Base-by-base conservation (phyloP, 2,888 invertebrate species). In the Andrena bicolor region DNA sequence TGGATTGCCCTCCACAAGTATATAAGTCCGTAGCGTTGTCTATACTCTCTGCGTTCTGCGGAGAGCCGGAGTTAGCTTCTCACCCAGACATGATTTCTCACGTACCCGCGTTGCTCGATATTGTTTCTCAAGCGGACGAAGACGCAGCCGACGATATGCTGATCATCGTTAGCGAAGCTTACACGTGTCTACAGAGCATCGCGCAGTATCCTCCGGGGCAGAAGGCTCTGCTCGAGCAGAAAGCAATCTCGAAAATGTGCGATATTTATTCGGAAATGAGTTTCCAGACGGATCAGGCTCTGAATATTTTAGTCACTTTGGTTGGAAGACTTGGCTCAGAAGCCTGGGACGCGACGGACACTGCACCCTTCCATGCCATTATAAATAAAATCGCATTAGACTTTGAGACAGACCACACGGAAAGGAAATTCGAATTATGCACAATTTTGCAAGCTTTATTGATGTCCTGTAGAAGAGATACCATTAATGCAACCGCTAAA, bases 21-120 rank as follows among this genome's bases (percentile, higher is more conserved):
- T 99, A 98, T 95, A 98, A 98, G 94, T 98, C 98, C 10, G 97
- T 99, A 61, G 98, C 98, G 0, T 94, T 99, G 56, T 98, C 97
- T 7, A 96, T 99, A 76, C 95, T 99, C 51, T 97, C 98, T 0
- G 97, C 97, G 76, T 98, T 99, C 94, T 98, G 98, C 91, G 96
- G 96, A 89, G 97, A 97, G 92, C 96, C 97, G 86, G 97, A 97
- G 91, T 93, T 98, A 81, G 97, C 97, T 26, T 96, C 96, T 41
- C 97, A 97, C 92, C 96, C 97, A 41, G 97, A 98, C 90, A 97
- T 98, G 96, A 95, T 98, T 68, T 96, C 96, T 58, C 97, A 97
- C 89, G 96, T 98, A 89, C 97, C 98, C 20, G 97, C 97, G 1
- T 96, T 98, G 89, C 94, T 98, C 76, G 97, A 97, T 86, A 97